Evolutionary conservation across 1,140 invertebrate genomes (phyloP), one percentile per base, ranked within the genome.

Genomic region (Hypothenemus hampei): DNA sequence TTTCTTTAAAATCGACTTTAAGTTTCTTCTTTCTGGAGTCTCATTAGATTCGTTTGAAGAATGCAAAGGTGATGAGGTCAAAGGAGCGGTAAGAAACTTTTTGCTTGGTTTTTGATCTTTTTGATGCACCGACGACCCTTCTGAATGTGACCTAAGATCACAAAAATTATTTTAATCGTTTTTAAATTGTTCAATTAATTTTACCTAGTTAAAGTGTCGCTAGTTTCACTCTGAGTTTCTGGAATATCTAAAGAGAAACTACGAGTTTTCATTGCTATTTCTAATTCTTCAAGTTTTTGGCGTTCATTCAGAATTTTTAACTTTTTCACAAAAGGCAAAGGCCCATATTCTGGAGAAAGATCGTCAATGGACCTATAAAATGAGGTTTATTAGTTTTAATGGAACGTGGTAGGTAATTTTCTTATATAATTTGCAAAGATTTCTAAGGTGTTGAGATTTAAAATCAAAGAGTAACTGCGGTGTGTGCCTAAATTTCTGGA

Each of bases 241-340:
- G 83, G 81, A 62, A 82, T 87, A 58, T 91, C 88, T 63, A 91
- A 75, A 63, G 87, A 89, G 20, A 85, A 86, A 69, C 87, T 90
- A 45, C 87, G 74, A 22, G 79, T 78, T 65, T 81, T 80, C 1
- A 86, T 80, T 2, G 82, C 84, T 60, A 79, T 81, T 65, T 91
- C 85, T 20, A 91, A 69, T 66, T 90, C 86, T 13, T 85, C 87
- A 24, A 91, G 69, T 72, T 91, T 91, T 68, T 92, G 89, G 11
- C 88, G 76, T 71, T 92, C 89, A 67, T 92, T 91, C 11, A 92
- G 73, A 47, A 92, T 91, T 74, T 91, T 91, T 29, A 92, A 69
- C 59, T 89, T 89, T 72, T 91, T 91, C 1, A 92, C 88, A 65
- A 91, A 92, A 0, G 89, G 88, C 39, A 92, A 67, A n/a, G 86